Percentiles rank a stretch among this genome's conserved stretches.
Evolutionary conservation across 1,140 invertebrate species (phyloP).

Genomic region (Brachionus sp.): DNA sequence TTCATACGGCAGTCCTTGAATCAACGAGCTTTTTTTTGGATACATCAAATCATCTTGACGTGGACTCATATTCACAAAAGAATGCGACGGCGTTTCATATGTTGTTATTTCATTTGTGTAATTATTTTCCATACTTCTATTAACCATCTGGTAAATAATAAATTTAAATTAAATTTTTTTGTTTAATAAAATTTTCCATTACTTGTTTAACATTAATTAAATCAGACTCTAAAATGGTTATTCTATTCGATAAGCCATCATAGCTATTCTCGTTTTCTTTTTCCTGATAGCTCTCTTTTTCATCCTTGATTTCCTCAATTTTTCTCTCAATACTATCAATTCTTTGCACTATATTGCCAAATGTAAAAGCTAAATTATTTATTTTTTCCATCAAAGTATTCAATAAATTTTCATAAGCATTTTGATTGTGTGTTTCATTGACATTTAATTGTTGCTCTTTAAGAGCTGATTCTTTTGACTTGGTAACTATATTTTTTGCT

Average conservation of each 20-base stretch:
- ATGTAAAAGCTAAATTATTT: slow-evolving; percentile 14
- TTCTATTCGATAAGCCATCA: neutral
- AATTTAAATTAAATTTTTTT: neutral
- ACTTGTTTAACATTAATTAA: slow-evolving; percentile 30
- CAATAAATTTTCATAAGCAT: neutral
- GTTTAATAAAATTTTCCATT: neutral
- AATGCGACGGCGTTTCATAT: slow-evolving; percentile 7
- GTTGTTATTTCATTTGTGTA: neutral
- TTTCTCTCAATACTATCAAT: slow-evolving; percentile 19
- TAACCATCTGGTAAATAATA: neutral
- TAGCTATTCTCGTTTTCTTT: neutral
- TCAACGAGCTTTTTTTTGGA: slow-evolving; percentile 18
- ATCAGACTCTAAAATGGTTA: slow-evolving; percentile 8
- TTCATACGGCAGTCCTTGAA: slow-evolving; percentile 5
- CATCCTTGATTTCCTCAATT: neutral
- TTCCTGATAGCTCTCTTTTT: neutral
- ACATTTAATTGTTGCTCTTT: slow-evolving; percentile 7
- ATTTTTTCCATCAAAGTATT: slow-evolving; percentile 25
- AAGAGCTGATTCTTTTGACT: neutral
- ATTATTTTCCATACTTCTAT: neutral
- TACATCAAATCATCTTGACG: neutral
- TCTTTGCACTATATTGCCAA: neutral
- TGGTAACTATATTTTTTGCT: neutral
- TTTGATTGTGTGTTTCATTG: neutral
- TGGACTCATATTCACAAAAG: slow-evolving; percentile 21